phyloP scores from a whole-genome alignment of 2,797 vertebrate genomes.

The Anguilla megastoma region DNA sequence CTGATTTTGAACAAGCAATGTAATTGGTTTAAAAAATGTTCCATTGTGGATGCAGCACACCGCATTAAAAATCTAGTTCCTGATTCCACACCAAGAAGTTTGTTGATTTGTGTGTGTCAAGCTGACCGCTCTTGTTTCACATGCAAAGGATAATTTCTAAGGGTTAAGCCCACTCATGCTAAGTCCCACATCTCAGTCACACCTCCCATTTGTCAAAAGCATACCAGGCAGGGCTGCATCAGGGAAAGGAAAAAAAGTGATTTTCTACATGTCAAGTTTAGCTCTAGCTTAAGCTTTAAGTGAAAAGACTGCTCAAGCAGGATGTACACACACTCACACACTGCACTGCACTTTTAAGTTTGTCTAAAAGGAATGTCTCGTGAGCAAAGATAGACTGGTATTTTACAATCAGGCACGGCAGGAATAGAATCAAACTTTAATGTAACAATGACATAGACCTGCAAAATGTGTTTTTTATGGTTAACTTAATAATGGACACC shows the following conservation, averaged over 20 bases:
- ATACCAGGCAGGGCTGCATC: slow-evolving; percentile 12
- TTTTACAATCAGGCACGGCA: neutral
- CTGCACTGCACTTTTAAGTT: neutral
- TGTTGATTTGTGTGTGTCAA: slow-evolving; percentile 66
- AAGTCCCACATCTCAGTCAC: slow-evolving; percentile 56
- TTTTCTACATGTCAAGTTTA: neutral
- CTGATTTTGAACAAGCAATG: neutral
- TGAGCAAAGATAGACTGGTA: neutral
- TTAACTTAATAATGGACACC: neutral
- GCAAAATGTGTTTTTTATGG: neutral
- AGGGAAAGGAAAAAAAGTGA: neutral
- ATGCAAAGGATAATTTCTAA: slow-evolving; percentile 69
- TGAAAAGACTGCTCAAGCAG: neutral
- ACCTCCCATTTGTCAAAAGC: slow-evolving; percentile 48
- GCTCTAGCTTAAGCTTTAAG: neutral
- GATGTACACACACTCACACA: neutral
- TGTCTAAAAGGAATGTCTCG: neutral
- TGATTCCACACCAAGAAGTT: slow-evolving; percentile 54
- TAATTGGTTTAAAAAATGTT: neutral
- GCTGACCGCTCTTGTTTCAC: slow-evolving; percentile 70
- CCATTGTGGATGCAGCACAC: neutral
- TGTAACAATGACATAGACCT: neutral
- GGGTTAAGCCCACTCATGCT: slow-evolving; percentile 62
- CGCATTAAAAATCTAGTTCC: slow-evolving; percentile 39
- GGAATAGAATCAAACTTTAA: neutral